Evolutionary conservation across 2,888 invertebrate genomes (phyloP).

Genomic region (Athetis lepigone): DNA sequence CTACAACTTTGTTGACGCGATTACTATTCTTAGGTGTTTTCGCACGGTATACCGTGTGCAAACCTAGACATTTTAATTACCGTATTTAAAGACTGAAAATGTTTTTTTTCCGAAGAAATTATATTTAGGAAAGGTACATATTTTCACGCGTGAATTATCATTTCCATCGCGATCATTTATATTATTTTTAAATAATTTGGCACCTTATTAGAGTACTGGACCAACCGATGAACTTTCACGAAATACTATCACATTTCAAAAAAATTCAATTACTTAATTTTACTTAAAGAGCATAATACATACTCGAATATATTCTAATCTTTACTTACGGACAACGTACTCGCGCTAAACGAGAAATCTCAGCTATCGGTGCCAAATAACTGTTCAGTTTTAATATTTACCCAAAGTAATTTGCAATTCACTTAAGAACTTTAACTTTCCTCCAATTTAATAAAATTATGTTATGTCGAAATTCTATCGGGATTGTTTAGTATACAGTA

Average conservation of each 20-base stretch:
- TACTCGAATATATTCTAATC: slow-evolving; percentile 42
- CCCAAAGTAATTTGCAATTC: slow-evolving; percentile 3
- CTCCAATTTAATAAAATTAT: background rate
- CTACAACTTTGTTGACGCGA: slow-evolving; percentile 34
- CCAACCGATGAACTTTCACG: slow-evolving; percentile 52
- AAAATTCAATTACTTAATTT: slow-evolving; percentile 42
- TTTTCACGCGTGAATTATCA: slow-evolving; percentile 40
- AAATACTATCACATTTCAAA: slow-evolving; percentile 66
- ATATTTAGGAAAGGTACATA: slow-evolving; percentile 32
- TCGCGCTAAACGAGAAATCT: slow-evolving; percentile 36
- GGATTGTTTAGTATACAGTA: slow-evolving; percentile 8
- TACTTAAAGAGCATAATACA: slow-evolving; percentile 52
- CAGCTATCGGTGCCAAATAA: slow-evolving; percentile 52
- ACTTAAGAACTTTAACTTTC: background rate
- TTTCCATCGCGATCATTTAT: slow-evolving; percentile 30
- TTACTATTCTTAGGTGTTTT: slow-evolving; percentile 12
- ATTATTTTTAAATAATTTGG: slow-evolving; percentile 59
- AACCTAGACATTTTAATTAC: too few relatives aligned
- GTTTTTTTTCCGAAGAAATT: slow-evolving; percentile 31
- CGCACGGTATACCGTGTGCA: slow-evolving; percentile 28
- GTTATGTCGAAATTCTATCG: slow-evolving; percentile 1
- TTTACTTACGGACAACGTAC: slow-evolving; percentile 29
- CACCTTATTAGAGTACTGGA: slow-evolving; percentile 62
- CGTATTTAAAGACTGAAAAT: slow-evolving; percentile 10
- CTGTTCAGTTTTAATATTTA: slow-evolving; percentile 24